Evolutionary conservation across 2,888 invertebrate genomes (phyloP).

Genomic region (Eupeodes latifasciatus): DNA sequence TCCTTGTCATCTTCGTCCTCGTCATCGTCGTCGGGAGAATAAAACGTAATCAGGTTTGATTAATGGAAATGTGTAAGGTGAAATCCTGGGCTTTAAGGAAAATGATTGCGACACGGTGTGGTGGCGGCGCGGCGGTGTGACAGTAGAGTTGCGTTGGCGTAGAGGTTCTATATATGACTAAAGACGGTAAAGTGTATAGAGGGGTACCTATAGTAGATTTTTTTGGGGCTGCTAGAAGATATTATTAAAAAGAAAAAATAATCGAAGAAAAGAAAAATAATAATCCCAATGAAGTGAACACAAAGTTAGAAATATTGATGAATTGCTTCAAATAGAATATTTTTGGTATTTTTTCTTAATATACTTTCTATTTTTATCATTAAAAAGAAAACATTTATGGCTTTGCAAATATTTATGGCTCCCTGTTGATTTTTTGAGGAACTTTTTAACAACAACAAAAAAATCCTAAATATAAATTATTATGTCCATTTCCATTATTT

Average conservation of each 20-base stretch:
- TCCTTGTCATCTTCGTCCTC: neutral
- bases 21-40: constrained; percentile 33
- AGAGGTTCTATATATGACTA: neutral
- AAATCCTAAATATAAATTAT: too few species aligned
- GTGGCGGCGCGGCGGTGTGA: too few species aligned
- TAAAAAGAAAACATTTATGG: constrained; percentile 18
- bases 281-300: constrained; percentile 56
- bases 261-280: neutral
- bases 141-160: neutral
- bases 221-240: neutral
- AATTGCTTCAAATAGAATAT: constrained; percentile 60
- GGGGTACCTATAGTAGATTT: neutral
- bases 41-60: constrained; percentile 72
- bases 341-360: neutral
- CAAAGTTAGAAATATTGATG: constrained; percentile 54
- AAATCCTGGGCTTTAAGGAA: constrained; percentile 54
- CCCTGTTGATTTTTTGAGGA: too few species aligned
- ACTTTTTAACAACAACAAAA: too few species aligned
- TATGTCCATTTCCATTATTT: too few species aligned
- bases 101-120: constrained; percentile 12
- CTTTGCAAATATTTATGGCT: too few species aligned
- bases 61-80: constrained; percentile 73
- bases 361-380: constrained; percentile 28
- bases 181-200: neutral
- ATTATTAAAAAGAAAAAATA: constrained; percentile 3